Percentiles rank a stretch among this genome's conserved stretches.
These are phyloP conservation scores for Podotricha telesiphe DNA, from an alignment of 2,888 invertebrate genomes.

Conservation along the genomic window DNA sequence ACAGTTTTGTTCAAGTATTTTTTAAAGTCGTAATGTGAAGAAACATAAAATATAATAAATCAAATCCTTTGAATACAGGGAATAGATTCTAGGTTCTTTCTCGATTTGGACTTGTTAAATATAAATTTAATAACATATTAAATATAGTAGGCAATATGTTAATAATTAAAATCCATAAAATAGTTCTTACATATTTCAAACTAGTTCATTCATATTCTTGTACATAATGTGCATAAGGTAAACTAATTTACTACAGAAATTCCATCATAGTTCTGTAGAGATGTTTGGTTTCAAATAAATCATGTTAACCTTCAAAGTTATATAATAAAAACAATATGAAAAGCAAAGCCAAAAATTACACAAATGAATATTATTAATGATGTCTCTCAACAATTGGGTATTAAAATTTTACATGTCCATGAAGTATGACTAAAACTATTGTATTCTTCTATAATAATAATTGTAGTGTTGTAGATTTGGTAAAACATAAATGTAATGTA, in stretches of 20 bases:
- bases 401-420: background rate
- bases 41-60: background rate
- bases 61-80: background rate
- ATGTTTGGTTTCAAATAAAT: background rate
- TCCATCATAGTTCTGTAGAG: background rate
- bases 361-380: background rate
- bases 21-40: background rate
- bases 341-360: background rate
- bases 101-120: background rate
- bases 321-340: conserved; percentile 3
- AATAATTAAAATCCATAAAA: background rate
- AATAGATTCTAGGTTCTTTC: background rate
- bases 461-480: background rate
- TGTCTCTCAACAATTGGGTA: conserved; percentile 4
- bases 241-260: background rate
- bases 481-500: background rate
- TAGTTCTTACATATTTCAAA: background rate
- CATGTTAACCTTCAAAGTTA: background rate
- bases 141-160: background rate
- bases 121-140: background rate
- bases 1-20: conserved; percentile 6
- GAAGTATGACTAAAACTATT: background rate
- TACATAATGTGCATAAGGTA: background rate
- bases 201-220: background rate
- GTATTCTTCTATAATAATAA: background rate